A percentile compares a stretch with the other conserved stretches of the same genome.
Evolutionary conservation across 1,140 invertebrate genomes (phyloP).

Genomic region (Antheraea pernyi): DNA sequence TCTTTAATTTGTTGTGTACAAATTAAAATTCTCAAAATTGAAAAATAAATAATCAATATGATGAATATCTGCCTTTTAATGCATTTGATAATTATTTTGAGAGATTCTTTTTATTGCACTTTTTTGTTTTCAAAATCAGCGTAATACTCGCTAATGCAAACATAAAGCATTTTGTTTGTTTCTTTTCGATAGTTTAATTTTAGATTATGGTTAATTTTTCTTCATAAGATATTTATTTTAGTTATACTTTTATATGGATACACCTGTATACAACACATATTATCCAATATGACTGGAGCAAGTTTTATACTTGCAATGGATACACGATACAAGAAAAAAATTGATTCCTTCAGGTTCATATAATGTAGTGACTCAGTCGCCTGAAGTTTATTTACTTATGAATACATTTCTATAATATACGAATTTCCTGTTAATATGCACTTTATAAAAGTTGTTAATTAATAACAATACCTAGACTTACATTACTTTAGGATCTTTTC

Average conservation of each 20-base stretch:
- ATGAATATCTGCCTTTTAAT: slow-evolving; percentile 70
- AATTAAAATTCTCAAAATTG: slow-evolving; percentile 40
- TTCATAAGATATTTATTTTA: slow-evolving; percentile 79
- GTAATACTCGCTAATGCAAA: slow-evolving; percentile 31
- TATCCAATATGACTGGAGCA: slow-evolving; percentile 23
- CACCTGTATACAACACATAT: slow-evolving; percentile 71
- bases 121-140: slow-evolving; percentile 31
- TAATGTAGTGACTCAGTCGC: slow-evolving; percentile 38
- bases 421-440: slow-evolving; percentile 37
- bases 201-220: slow-evolving; percentile 69
- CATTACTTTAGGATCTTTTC: slow-evolving; percentile 54
- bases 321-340: not conserved
- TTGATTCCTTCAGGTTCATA: slow-evolving; percentile 24
- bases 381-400: slow-evolving; percentile 49
- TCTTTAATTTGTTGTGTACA: slow-evolving; percentile 22
- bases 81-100: slow-evolving; percentile 59
- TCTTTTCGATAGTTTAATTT: slow-evolving; percentile 53
- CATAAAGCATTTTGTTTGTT: slow-evolving; percentile 65
- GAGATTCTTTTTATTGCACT: slow-evolving; percentile 37
- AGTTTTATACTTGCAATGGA: slow-evolving; percentile 3
- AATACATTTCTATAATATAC: slow-evolving; percentile 34
- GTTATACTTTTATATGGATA: slow-evolving; percentile 75
- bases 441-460: slow-evolving; percentile 51
- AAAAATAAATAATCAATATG: slow-evolving; percentile 49
- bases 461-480: slow-evolving; percentile 20